These are phyloP conservation scores for Cataglyphis rosenhaueri DNA, from an alignment of 2,888 invertebrate genomes.

Conservation along the genomic window DNA sequence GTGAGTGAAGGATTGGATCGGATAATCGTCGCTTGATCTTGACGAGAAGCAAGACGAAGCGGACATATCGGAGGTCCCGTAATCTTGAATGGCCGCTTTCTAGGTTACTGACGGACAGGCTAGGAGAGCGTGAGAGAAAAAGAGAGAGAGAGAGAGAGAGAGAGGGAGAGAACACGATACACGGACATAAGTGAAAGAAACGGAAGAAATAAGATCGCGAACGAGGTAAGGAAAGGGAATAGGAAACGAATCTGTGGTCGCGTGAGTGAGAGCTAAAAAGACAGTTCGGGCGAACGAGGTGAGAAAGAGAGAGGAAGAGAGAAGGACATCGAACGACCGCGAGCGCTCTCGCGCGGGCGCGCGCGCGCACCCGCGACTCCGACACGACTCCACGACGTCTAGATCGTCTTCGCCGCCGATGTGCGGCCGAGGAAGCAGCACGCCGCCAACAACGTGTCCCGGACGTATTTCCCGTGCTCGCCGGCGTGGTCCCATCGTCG, in stretches of 20 bases:
- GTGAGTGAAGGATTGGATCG: not conserved
- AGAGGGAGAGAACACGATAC: not conserved
- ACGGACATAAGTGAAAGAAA: conserved; percentile 8
- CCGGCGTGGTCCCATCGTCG: conserved; percentile 54
- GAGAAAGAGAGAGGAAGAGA: not conserved
- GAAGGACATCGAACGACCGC: conserved; percentile 52
- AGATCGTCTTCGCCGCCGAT: conserved; percentile 59
- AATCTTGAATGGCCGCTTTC: conserved; percentile 83
- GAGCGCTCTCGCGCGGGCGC: conserved; percentile 60
- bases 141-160: conserved; percentile 18
- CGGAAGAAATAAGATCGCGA: conserved; percentile 9
- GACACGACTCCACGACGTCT: conserved; percentile 23
- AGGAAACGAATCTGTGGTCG: not conserved
- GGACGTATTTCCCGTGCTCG: conserved; percentile 66
- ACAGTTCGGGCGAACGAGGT: conserved; percentile 33
- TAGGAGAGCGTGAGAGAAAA: conserved; percentile 60
- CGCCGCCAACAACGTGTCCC: conserved; percentile 71
- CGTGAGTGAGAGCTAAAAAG: conserved; percentile 29
- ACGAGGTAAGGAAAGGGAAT: conserved; percentile 21
- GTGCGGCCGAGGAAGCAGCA: conserved; percentile 66
- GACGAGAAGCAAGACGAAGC: conserved; percentile 58
- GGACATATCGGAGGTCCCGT: conserved; percentile 76
- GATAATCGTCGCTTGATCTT: conserved; percentile 39
- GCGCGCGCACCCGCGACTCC: conserved; percentile 44
- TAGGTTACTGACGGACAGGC: conserved; percentile 82